Percentiles rank a stretch among this genome's conserved stretches.
Conservation (phyloP, 64 coral and sea anemone genomes). For the Pachyseris speciosa region DNA sequence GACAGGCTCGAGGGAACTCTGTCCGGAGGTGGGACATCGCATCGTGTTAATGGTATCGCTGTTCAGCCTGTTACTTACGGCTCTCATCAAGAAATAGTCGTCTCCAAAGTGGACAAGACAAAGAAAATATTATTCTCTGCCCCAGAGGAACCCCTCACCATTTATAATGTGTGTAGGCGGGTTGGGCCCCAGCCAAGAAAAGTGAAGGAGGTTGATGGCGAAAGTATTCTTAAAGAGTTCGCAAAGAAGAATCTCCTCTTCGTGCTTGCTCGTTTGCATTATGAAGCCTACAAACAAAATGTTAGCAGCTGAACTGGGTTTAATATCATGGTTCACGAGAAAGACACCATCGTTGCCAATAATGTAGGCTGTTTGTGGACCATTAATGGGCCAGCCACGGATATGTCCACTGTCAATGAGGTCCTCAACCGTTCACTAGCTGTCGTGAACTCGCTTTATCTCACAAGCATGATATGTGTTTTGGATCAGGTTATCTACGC, state of each 20-base stretch:
- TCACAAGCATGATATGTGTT: too few species aligned
- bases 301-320: too few species aligned
- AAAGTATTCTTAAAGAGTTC: not conserved
- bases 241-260: too few species aligned
- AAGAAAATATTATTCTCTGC: not conserved
- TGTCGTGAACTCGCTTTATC: constrained; percentile 11
- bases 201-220: not conserved
- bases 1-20: too few species aligned
- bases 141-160: not conserved
- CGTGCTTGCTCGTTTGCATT: too few species aligned
- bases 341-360: not conserved
- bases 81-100: too few species aligned
- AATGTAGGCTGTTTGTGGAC: constrained; percentile 36
- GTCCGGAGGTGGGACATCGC: too few species aligned
- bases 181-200: constrained; percentile 5
- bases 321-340: too few species aligned
- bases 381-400: constrained; percentile 38
- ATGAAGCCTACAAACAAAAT: too few species aligned
- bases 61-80: too few species aligned
- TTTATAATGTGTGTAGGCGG: not conserved
- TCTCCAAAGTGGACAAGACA: too few species aligned
- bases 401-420: constrained; percentile 12
- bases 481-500: constrained; percentile 42
- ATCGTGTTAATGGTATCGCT: too few species aligned
- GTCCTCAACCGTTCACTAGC: not conserved